These are phyloP conservation scores for Agelaius tricolor DNA, from an alignment of 2,113 vertebrate genomes.

Conservation along the genomic window DNA sequence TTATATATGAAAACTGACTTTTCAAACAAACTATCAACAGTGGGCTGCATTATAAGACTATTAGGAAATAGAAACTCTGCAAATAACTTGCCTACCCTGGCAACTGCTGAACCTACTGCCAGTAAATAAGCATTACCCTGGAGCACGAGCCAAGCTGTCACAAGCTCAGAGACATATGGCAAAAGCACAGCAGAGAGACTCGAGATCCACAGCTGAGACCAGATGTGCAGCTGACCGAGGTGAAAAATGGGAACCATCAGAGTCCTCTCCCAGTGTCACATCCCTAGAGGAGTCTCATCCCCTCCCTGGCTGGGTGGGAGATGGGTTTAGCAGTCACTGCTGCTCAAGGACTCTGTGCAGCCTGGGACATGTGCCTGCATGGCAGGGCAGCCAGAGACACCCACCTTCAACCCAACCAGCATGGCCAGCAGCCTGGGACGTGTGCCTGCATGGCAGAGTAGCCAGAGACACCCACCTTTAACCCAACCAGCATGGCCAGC, in stretches of 20 bases:
- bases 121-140: conserved; percentile 54
- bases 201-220: background rate
- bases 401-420: background rate
- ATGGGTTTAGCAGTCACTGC: background rate
- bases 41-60: conserved; percentile 49
- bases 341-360: background rate
- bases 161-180: conserved; percentile 7
- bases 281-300: background rate
- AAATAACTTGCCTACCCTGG: conserved; percentile 37
- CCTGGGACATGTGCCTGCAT: background rate
- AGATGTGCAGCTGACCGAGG: background rate
- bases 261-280: fast-evolving
- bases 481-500: too few species aligned
- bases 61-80: conserved; percentile 55
- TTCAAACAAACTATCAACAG: conserved; percentile 65
- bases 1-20: conserved; percentile 61
- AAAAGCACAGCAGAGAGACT: background rate
- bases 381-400: background rate
- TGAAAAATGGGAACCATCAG: background rate
- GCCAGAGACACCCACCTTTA: too few species aligned
- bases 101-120: conserved; percentile 26
- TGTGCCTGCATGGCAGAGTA: background rate
- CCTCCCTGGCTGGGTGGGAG: background rate
- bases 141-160: conserved; percentile 18
- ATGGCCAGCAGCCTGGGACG: background rate